Base-by-base conservation (phyloP, 1,140 invertebrate genomes). In the Cotesia glomerata region DNA sequence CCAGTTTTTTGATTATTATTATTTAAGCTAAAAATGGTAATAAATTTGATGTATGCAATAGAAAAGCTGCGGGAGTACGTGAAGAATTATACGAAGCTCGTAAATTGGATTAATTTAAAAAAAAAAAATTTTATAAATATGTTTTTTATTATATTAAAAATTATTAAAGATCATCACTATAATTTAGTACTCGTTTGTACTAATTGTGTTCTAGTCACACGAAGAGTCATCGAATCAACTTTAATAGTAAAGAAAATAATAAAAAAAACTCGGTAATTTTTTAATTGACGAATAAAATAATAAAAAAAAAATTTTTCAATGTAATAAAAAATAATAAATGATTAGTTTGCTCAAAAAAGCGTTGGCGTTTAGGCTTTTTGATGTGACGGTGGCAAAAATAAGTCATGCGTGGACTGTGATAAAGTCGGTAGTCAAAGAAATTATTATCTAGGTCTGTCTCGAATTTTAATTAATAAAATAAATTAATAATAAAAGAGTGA, bases 331-430 rank as follows among this genome's bases (percentile, higher is more conserved):
- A 51, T 59, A 68, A 68, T 77, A 77, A 77, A 72, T 76, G 76
- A 82, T 77, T 77, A 79, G 79, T 72, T 85, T 85, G 84, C 83
- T 85, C 82, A 85, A 84, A 45, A 45, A 79, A 80, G 81, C 81
- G 83, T 83, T 84, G 84, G 84, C 82, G 80, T 85, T 85, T 86
- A 84, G 84, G 82, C 84, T 77, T 80, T 78, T 80, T 75, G 77
- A 80, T 39, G 71, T 56, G 64, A 56, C 64, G 79, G 80, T 83
- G 82, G 80, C 75, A 82, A 81, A 85, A 85, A 80, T 76, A 77
- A 84, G 84, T 85, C 84, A 86, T 86, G 84, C 84, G 84, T 86
- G 84, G 84, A 84, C 84, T 86, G 84, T 86, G 84, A 86, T 86
- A 86, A 84, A 75, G 79, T 83, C 82, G 80, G 78, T 84, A 82